A percentile compares a stretch with the other conserved stretches of the same genome.
phyloP scores from a whole-genome alignment of 2,888 invertebrate species.

The Pammene aurita region DNA sequence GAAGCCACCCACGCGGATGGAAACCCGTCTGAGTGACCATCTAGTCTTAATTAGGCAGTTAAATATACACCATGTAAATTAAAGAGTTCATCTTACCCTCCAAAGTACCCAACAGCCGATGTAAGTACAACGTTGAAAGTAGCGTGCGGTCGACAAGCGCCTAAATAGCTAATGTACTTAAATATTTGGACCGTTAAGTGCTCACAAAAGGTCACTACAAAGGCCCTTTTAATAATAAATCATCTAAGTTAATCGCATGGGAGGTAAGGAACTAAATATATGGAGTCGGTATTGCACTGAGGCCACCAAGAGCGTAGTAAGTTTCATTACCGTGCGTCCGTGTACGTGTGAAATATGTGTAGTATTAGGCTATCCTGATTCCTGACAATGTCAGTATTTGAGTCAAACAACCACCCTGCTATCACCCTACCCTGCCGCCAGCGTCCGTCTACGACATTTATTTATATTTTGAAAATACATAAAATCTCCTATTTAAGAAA shows the following conservation, averaged over 20 bases:
- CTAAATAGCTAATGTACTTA: constrained; percentile 52
- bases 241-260: constrained; percentile 57
- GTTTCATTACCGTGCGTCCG: no score
- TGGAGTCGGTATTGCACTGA: constrained; percentile 27
- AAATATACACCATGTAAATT: constrained; percentile 14
- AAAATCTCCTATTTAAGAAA: no score
- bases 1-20: no score
- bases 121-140: constrained; percentile 37
- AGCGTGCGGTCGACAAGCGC: constrained; percentile 38
- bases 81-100: constrained; percentile 15
- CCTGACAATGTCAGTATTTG: no score
- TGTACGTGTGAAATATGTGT: no score
- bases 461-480: no score
- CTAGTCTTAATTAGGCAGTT: no score
- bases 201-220: constrained; percentile 58
- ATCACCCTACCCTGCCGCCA: no score
- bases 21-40: no score
- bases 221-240: constrained; percentile 68
- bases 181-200: constrained; percentile 61
- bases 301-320: neutral
- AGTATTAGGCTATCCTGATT: no score
- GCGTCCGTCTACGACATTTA: no score
- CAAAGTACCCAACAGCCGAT: constrained; percentile 14
- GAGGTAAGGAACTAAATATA: constrained; percentile 40
- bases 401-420: no score